These are phyloP conservation scores for Carettochelys insculpta DNA, from an alignment of 2,113 vertebrate genomes.

Conservation along the genomic window DNA sequence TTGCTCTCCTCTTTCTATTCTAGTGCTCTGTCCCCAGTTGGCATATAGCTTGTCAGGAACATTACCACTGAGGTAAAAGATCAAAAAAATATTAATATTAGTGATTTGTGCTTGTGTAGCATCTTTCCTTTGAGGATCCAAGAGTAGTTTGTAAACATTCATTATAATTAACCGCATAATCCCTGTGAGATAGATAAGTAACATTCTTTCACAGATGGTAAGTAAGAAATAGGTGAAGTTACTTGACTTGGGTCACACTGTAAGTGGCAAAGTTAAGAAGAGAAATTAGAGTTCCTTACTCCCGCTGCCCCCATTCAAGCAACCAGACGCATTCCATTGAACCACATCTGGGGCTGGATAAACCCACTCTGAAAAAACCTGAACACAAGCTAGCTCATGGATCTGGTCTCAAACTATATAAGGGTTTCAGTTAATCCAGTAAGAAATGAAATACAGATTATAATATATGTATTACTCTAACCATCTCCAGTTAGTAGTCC, in stretches of 20 bases:
- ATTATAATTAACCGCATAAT: background rate
- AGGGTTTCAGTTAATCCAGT: background rate
- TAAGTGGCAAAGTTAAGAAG: background rate
- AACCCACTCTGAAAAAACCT: background rate
- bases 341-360: background rate
- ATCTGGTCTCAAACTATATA: background rate
- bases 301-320: background rate
- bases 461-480: background rate
- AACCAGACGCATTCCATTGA: rapidly evolving
- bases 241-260: background rate
- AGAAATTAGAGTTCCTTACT: background rate
- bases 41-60: background rate
- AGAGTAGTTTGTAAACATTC: background rate
- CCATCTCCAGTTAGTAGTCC: background rate
- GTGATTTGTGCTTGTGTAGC: background rate
- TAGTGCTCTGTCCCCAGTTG: background rate
- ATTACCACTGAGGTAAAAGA: background rate
- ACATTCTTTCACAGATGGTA: background rate
- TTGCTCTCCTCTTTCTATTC: background rate
- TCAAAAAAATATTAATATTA: background rate
- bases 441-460: background rate
- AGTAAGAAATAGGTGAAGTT: background rate
- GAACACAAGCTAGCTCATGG: background rate
- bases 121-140: background rate
- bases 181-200: background rate